Evolutionary conservation across 2,113 vertebrate genomes (phyloP), one percentile per base, ranked within the genome.

Genomic region (Ceratotherium simum): DNA sequence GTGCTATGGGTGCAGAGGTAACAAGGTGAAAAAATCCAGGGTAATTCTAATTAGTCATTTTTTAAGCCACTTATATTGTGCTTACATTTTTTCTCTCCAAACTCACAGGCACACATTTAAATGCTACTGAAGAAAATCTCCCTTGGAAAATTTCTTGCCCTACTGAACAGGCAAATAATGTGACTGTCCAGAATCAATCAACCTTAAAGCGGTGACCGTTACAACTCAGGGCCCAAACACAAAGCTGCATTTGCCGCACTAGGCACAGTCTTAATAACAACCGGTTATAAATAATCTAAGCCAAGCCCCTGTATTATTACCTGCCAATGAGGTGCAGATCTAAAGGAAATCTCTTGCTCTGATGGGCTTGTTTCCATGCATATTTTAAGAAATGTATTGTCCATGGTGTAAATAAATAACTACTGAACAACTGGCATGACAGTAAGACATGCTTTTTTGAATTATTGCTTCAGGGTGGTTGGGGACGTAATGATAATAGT

Each of bases 361-460:
- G 27, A 64, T 79, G 31, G 48, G 29, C 33, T 92, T 79, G 8
- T 62, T 92, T 87, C 73, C 92, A 46, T 91, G 92, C 62, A 48
- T 93, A 62, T 79, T 96, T 96, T 89, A 86, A 95, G 48, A 90
- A 86, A 54, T 23, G 1, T 6, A 51, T 88, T 93, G 62, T 91
- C 60, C 48, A 8, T 18, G 29, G 23, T 42, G 42, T 90, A 73
- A 92, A 82, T 95, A 80, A 93, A 79, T 96, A 73, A 96, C n/a
- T 60, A 31, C 33, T 67, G 69, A 89, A 75, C 83, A 87, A 39
- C 13, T 21, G 31, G 65, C 6, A 8, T 29, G 27, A 56, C 25
- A 23, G 16, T 25, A 39, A 86, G 81, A 84, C 23, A 3, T 73
- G 48, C n/a, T 67, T 69, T 95, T 85, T 86, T 91, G 36, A 83